These are phyloP conservation scores for Dreissena polymorpha DNA, from an alignment of 1,140 invertebrate genomes.

Conservation along the genomic window DNA sequence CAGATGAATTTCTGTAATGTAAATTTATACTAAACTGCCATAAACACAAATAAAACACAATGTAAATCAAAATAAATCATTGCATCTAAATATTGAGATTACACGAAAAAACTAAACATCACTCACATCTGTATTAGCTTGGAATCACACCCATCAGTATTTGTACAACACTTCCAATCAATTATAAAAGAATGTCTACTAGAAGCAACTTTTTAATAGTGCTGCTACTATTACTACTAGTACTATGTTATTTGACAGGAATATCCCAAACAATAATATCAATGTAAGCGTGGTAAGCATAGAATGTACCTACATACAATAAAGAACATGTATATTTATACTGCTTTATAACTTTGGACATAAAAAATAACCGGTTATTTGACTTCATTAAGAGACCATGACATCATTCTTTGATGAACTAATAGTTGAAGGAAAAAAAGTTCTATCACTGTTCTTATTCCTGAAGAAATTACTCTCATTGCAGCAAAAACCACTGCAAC, in stretches of 20 bases:
- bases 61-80: conserved; percentile 31
- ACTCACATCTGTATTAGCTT: not conserved
- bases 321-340: conserved; percentile 41
- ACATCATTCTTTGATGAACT: not conserved
- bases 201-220: no score
- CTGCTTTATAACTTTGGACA: conserved; percentile 46
- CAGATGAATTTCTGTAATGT: no score
- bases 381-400: not conserved
- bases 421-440: not conserved
- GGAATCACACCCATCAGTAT: no score
- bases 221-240: no score
- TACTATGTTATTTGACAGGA: not conserved
- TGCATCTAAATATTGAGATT: conserved; percentile 39
- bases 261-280: conserved; percentile 15
- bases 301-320: conserved; percentile 29
- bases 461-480: conserved; percentile 5
- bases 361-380: conserved; percentile 42
- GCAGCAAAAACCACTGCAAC: conserved; percentile 35
- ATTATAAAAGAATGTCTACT: no score
- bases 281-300: conserved; percentile 23
- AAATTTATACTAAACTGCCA: no score
- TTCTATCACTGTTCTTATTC: not conserved
- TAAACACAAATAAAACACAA: not conserved
- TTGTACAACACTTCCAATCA: no score
- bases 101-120: conserved; percentile 23